These are phyloP conservation scores for Ephialtes manifestator DNA, from an alignment of 2,888 invertebrate species.

Conservation along the genomic window DNA sequence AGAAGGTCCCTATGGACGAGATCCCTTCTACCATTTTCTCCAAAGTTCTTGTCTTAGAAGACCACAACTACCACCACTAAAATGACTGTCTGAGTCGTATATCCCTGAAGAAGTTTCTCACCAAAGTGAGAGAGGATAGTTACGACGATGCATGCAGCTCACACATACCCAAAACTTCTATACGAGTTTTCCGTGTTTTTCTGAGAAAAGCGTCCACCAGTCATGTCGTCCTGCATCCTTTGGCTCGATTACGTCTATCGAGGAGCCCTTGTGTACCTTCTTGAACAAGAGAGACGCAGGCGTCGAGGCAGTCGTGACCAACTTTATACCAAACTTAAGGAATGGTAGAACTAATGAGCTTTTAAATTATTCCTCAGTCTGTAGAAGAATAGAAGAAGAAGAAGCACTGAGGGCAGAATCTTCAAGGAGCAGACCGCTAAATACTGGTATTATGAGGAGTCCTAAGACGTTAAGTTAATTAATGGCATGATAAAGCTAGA, in stretches of 20 bases:
- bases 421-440: constrained; percentile 46
- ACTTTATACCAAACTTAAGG: constrained; percentile 82
- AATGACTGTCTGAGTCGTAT: constrained; percentile 31
- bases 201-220: constrained; percentile 19
- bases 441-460: constrained; percentile 62
- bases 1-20: constrained; percentile 34
- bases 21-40: constrained; percentile 21
- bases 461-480: constrained; percentile 22
- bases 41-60: constrained; percentile 28
- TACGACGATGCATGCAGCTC: constrained; percentile 35
- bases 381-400: constrained; percentile 58
- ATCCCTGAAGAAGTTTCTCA: constrained; percentile 47
- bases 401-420: constrained; percentile 47
- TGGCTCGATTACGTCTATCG: background rate
- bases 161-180: constrained; percentile 20
- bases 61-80: constrained; percentile 9
- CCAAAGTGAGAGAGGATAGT: constrained; percentile 9
- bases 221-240: constrained; percentile 1
- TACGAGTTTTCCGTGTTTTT: constrained; percentile 22
- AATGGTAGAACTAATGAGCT: constrained; percentile 84
- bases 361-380: constrained; percentile 82
- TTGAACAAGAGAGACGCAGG: constrained; percentile 60
- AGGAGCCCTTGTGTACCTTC: background rate
- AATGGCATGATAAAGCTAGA: constrained; percentile 49
- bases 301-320: constrained; percentile 68